Base-by-base conservation (phyloP, 2,113 vertebrate species). In the Notechis scutatus region DNA sequence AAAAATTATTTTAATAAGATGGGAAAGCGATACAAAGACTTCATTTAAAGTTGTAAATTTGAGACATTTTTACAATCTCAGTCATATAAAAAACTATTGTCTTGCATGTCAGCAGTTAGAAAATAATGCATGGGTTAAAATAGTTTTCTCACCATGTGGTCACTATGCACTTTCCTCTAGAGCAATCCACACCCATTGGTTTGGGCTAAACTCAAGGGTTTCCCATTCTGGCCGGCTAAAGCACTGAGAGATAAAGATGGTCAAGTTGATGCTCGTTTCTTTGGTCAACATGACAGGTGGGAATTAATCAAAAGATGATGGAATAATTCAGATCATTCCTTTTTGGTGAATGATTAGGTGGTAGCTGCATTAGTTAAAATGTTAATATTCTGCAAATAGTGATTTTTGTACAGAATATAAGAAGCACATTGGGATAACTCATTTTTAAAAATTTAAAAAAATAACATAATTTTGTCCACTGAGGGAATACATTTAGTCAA, bases 151-250 rank as follows among this genome's bases (percentile, higher is more conserved):
- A 93, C 69, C 91, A 39, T 94, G 74, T 95, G 89, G 74, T 93
- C 56, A 50, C 95, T 97, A 92, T 98, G 61, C 93, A 85, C 97
- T 94, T 97, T 96, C 52, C 92, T 96, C 92, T 97, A 99, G 99
- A 99, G 99, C 98, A 99, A 98, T 96, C 99, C 99, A 50, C 99
- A 99, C 93, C 99, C 99, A 55, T 97, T 99, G 97, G 99, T 99
- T 92, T 99, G 99, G 99, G 99, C 99, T 90, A 99, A 99, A 96
- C 98, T 99, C 91, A 99, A 99, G 97, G 99, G 99, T 20, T 99
- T 99, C 97, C 99, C 99, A 24, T 99, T 99, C 97, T 99, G 99
- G 99, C 99, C 99, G 90, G 99, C 99, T 92, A 99, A 99, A 98
- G 99, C 99, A 93, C 98, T 99, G 97, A 97, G 99, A 91, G 99